phyloP scores from a whole-genome alignment of 1,140 invertebrate genomes.

The Holotrichia oblita region DNA sequence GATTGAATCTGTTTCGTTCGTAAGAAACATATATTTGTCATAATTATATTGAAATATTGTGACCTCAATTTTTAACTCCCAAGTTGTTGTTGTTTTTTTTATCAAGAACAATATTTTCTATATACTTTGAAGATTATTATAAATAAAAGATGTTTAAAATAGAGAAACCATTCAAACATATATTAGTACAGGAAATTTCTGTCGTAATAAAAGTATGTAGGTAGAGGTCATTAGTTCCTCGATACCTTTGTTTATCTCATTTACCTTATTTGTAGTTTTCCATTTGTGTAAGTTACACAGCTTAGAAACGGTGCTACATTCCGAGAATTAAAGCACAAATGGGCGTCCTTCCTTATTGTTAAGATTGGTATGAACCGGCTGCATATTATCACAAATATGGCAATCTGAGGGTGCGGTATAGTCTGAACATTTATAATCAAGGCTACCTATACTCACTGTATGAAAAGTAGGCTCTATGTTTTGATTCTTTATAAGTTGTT shows the following conservation, averaged over 20 bases:
- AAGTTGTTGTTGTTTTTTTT: no score
- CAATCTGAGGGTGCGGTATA: not conserved
- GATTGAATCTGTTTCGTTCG: no score
- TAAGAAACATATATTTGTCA: no score
- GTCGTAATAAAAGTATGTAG: no score
- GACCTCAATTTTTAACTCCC: no score
- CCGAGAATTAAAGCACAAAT: not conserved
- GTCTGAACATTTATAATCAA: not conserved
- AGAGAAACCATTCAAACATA: no score
- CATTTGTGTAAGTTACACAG: not conserved
- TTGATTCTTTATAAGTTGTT: not conserved
- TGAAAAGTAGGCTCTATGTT: no score
- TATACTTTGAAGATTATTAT: no score
- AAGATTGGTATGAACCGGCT: not conserved
- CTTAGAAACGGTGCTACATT: not conserved
- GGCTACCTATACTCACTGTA: not conserved
- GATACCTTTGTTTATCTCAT: not conserved
- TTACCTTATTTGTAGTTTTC: not conserved
- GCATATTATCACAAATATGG: not conserved
- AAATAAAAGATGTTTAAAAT: no score
- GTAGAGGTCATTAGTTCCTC: not conserved
- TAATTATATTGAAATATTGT: no score
- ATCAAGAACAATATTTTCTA: no score
- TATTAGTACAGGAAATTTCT: no score
- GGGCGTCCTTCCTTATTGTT: not conserved